Conservation (phyloP, 53 echinoderm and acorn worm genomes). For the Stichopus horrens region DNA sequence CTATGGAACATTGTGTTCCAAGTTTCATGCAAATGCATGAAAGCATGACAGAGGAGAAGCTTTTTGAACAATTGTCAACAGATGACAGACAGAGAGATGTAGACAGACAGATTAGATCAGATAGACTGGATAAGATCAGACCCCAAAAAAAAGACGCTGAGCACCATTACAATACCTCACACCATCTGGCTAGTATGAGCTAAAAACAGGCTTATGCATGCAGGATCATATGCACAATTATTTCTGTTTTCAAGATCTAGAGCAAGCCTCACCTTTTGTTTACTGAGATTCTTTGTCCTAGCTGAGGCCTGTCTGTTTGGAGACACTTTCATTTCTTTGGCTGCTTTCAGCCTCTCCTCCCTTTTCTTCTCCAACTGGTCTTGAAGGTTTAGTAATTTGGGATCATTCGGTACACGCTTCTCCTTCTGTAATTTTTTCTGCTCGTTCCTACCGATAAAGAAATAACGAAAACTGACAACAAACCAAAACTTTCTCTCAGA, state of each 20-base stretch:
- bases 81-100: too few relatives aligned
- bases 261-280: slow-evolving; percentile 69
- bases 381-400: slow-evolving; percentile 79
- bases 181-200: neutral
- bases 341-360: slow-evolving; percentile 73
- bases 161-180: too few relatives aligned
- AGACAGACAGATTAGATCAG: too few relatives aligned
- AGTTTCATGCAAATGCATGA: too few relatives aligned
- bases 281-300: slow-evolving; percentile 66
- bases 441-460: slow-evolving; percentile 57
- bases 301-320: slow-evolving; percentile 74
- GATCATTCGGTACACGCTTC: slow-evolving; percentile 64
- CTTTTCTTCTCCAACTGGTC: slow-evolving; percentile 74
- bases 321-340: slow-evolving; percentile 78
- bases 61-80: too few relatives aligned
- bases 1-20: too few relatives aligned
- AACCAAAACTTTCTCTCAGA: too few relatives aligned
- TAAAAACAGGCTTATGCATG: neutral
- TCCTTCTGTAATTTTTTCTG: slow-evolving; percentile 61
- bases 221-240: neutral
- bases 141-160: too few relatives aligned
- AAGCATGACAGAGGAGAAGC: too few relatives aligned
- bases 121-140: too few relatives aligned
- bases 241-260: neutral
- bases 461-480: too few relatives aligned